Evolutionary conservation across 2,113 vertebrate species (phyloP).

Genomic region (Sterrhoptilus dennistouni): DNA sequence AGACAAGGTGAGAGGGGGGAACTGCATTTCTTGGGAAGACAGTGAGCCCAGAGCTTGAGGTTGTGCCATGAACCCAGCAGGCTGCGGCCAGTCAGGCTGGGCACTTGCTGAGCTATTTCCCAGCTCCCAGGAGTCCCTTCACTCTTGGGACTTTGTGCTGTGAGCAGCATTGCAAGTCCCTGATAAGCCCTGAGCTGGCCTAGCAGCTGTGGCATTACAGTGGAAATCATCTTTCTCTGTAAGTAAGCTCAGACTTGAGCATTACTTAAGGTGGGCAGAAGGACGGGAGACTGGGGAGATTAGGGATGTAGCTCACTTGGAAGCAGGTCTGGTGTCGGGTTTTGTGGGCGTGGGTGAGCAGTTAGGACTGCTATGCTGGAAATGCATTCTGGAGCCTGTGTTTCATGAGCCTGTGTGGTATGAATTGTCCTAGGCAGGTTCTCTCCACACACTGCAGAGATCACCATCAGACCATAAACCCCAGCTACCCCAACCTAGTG

Average conservation of each 20-base stretch:
- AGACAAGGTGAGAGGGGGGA: background rate
- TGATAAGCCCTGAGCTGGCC: background rate
- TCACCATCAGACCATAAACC: background rate
- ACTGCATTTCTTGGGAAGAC: background rate
- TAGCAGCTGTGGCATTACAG: slow-evolving; percentile 9
- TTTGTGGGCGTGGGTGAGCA: background rate
- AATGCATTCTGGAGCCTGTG: background rate
- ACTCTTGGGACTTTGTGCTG: background rate
- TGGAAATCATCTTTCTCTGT: slow-evolving; percentile 8
- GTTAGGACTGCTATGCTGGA: fast-evolving
- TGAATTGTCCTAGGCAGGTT: background rate
- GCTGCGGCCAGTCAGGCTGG: background rate
- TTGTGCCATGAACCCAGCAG: background rate
- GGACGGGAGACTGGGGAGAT: background rate
- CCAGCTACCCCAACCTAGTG: background rate
- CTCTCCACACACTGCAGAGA: background rate
- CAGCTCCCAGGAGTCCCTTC: background rate
- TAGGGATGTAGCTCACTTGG: background rate
- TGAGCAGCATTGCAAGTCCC: background rate
- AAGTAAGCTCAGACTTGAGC: slow-evolving; percentile 3
- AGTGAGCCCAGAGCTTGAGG: background rate
- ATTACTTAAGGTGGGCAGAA: slow-evolving; percentile 11
- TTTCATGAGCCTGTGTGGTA: fast-evolving
- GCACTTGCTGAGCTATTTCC: background rate
- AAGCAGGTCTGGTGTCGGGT: background rate